Base-by-base conservation (phyloP, 64 coral and sea anemone species). In the Cladopsammia gracilis region DNA sequence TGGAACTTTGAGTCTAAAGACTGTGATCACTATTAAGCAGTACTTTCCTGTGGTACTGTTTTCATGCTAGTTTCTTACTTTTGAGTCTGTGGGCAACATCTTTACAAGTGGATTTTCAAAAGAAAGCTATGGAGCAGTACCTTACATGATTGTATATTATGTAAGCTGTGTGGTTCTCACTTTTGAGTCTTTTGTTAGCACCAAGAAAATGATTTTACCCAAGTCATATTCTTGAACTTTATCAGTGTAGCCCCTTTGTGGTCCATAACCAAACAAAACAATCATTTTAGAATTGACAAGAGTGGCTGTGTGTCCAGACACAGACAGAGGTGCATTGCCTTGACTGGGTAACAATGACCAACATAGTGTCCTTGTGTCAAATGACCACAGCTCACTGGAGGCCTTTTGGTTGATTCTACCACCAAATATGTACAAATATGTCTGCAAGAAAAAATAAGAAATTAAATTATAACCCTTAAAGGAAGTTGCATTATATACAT, bases 241-340 rank as follows among this genome's bases (percentile, higher is more conserved):
- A 3, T 92, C 83, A 18, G 60, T 90, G 18, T 93, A 98, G 23
- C 94, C 83, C 19, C 75, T 47, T 10, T 52, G 24, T 10, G 81
- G 88, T 22, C 91, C 91, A 71, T 94, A 89, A n/a, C 98, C 98
- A 94, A 99, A 94, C 10, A 99, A 54, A 22, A 99, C 85, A 48
- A 96, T 79, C 94, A 99, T 99, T 79, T 89, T 96, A 24, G 25
- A 77, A 42, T 59, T 88, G 10, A 96, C 94, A 13, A 99, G 60
- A 20, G 98, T 99, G 16, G 98, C 98, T 14, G 98, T 94, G 64
- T 99, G 98, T 64, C 98, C 94, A 42, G 88, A 73, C 9, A 99
- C 64, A 46, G 88, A 76, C 7, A 96, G 25, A 12, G 94, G 97
- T 44, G 89, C 70, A 56, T 94, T 78, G 54, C 86, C 59, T 34